Base-by-base conservation (phyloP, 1,140 invertebrate genomes). In the Drosophila pallidifrons region DNA sequence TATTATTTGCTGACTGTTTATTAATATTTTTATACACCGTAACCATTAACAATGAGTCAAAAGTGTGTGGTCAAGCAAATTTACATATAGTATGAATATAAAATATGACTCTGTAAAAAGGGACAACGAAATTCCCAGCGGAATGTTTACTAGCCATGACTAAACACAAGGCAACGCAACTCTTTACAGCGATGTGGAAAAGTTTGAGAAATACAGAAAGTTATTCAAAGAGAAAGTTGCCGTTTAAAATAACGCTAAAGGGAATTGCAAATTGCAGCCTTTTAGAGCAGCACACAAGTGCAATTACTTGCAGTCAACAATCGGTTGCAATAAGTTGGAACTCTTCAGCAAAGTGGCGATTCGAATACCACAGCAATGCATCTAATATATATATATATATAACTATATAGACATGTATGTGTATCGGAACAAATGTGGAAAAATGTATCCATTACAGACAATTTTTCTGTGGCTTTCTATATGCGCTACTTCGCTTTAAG, bases 1-100 rank as follows among this genome's bases (percentile, higher is more conserved):
- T 72, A 59, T 76, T 76, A 61, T 81, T 86, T 75, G 75, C 82
- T 72, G 66, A 72, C 49, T 70, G 52, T 52, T 63, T 81, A 75
- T 61, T 77, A 77, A 75, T 71, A 55, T 11, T 30, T 16, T 16
- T 54, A 15, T 45, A 35, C 20, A 3, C 5, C 11, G 10, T 32
- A 30, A n/a, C 25, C 28, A 52, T 52, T 52, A 52, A 32, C 30
- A 57, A 57, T 20, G 32, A 57, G 54, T 57, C 51, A 54, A 54
- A 54, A 54, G 51, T 30, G 51, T 35, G 7, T 54, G 51, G 28
- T 54, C 51, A 54, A 54, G 51, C 25, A 54, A 16, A 32, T 15
- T 35, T 54, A 25, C 51, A 54, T 15, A n/a, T n/a, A n/a, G n/a
- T n/a, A 54, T 54, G 28, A 35, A 54, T 54, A 30, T n/a, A 15